Percentiles rank a stretch among this genome's conserved stretches.
These are phyloP conservation scores for Lordiphosa stackelbergi DNA, from an alignment of 1,140 invertebrate species.

Conservation along the genomic window DNA sequence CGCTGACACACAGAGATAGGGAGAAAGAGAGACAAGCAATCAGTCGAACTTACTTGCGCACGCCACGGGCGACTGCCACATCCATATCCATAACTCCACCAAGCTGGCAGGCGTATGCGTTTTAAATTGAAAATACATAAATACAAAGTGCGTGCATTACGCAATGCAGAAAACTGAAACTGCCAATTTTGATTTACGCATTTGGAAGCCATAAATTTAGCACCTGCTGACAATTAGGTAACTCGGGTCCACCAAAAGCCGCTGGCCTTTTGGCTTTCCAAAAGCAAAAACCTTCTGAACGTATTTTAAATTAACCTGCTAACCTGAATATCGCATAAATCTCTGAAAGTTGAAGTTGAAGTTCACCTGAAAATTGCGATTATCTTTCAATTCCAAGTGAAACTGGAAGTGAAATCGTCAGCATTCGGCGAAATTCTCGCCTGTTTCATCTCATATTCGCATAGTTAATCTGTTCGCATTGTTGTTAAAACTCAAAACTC, in stretches of 20 bases:
- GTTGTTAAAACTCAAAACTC: slow-evolving; percentile 19
- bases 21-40: slow-evolving; percentile 5
- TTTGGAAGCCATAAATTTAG: slow-evolving; percentile 20
- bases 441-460: slow-evolving; percentile 15
- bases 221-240: slow-evolving; percentile 52
- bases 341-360: slow-evolving; percentile 23
- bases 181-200: slow-evolving; percentile 54
- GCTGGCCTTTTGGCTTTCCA: slow-evolving; percentile 16
- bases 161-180: slow-evolving; percentile 41
- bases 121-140: slow-evolving; percentile 35
- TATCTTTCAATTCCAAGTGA: slow-evolving; percentile 41
- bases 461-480: slow-evolving; percentile 10
- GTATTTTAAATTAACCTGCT: slow-evolving; percentile 43
- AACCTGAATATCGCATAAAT: slow-evolving; percentile 25
- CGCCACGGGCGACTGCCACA: slow-evolving; percentile 12
- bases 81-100: slow-evolving; percentile 7
- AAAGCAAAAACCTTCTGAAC: background rate
- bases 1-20: slow-evolving; percentile 40
- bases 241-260: slow-evolving; percentile 1
- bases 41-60: slow-evolving; percentile 12
- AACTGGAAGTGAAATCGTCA: slow-evolving; percentile 58
- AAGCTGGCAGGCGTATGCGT: slow-evolving; percentile 10
- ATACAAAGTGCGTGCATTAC: slow-evolving; percentile 18
- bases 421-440: slow-evolving; percentile 36
- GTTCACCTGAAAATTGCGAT: slow-evolving; percentile 37